A percentile compares a stretch with the other conserved stretches of the same genome.
phyloP scores from a whole-genome alignment of 2,113 vertebrate species.

The Nothobranchius furzeri region DNA sequence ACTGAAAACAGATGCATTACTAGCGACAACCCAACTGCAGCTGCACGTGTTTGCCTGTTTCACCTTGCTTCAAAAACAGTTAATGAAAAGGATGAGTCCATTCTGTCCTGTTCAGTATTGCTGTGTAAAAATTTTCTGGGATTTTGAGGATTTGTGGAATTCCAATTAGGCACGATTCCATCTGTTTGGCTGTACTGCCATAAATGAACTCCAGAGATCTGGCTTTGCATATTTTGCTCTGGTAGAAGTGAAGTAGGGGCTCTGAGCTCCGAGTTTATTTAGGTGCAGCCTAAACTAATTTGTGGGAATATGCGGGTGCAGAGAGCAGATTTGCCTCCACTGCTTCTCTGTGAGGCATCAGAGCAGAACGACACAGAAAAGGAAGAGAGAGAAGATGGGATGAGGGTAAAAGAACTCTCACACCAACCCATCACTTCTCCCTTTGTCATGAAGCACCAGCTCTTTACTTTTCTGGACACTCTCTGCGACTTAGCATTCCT shows the following conservation, averaged over 20 bases:
- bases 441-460: constrained; percentile 16
- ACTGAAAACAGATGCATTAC: no score
- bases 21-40: neutral
- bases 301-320: constrained; percentile 62
- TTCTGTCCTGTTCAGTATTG: neutral
- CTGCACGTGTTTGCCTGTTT: neutral
- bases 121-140: neutral
- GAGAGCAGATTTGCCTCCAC: constrained; percentile 68
- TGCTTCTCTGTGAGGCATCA: constrained; percentile 58
- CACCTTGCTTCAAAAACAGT: neutral
- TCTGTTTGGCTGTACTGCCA: constrained; percentile 36
- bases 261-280: constrained; percentile 66
- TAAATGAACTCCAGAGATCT: constrained; percentile 54
- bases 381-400: constrained; percentile 40
- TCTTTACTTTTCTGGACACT: constrained; percentile 21
- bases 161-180: constrained; percentile 47
- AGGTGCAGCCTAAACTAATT: constrained; percentile 67
- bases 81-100: constrained; percentile 12
- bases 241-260: constrained; percentile 44
- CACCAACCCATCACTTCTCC: constrained; percentile 21
- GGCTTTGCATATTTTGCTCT: constrained; percentile 61
- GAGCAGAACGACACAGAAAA: constrained; percentile 67
- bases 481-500: constrained; percentile 16
- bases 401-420: constrained; percentile 25
- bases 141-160: constrained; percentile 24